phyloP scores from a whole-genome alignment of 2,888 invertebrate species.

The Corbicula japonica region DNA sequence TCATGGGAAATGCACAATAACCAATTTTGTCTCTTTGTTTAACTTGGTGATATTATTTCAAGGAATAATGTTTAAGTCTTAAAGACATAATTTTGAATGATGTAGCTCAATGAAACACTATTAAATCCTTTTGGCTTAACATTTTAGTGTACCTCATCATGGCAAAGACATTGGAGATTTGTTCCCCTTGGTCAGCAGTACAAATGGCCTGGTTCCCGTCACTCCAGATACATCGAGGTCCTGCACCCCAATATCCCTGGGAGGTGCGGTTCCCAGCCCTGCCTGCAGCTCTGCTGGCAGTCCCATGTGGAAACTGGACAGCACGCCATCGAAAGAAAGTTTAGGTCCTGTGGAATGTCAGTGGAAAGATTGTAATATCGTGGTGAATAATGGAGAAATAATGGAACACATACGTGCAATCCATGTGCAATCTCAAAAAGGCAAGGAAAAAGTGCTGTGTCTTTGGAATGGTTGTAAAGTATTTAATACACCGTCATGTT shows the following conservation, averaged over 20 bases:
- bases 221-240: conserved; percentile 76
- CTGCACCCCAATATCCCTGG: conserved; percentile 73
- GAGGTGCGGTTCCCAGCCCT: conserved; percentile 53
- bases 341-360: conserved; percentile 75
- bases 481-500: conserved; percentile 96
- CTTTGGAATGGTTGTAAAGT: conserved; percentile 98
- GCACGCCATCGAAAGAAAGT: conserved; percentile 63
- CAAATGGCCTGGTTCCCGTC: conserved; percentile 43
- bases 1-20: no score
- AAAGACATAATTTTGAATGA: no score
- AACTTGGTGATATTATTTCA: no score
- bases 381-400: conserved; percentile 75
- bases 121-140: not conserved
- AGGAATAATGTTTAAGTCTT: no score
- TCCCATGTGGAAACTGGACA: conserved; percentile 63
- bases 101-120: not conserved
- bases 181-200: conserved; percentile 60
- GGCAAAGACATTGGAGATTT: conserved; percentile 60
- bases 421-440: conserved; percentile 89
- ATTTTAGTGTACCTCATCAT: conserved; percentile 63
- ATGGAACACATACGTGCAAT: conserved; percentile 82
- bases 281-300: conserved; percentile 57
- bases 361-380: conserved; percentile 84
- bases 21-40: no score
- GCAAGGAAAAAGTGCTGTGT: conserved; percentile 94